A percentile compares a stretch with the other conserved stretches of the same genome.
Evolutionary conservation across 1,140 invertebrate genomes (phyloP).

Genomic region (Formica selysi): DNA sequence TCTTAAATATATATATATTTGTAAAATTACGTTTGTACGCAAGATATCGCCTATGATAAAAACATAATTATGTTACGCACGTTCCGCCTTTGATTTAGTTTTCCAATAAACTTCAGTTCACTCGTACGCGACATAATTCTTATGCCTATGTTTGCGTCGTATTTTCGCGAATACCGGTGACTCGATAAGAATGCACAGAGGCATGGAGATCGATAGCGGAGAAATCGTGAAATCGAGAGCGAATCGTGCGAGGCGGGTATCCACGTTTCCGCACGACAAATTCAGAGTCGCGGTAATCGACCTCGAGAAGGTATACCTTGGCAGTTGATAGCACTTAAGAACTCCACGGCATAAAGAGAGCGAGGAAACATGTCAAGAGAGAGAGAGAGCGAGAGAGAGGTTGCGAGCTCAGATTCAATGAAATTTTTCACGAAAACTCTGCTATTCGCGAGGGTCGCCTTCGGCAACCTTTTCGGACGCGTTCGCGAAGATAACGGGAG

Average conservation of each 20-base stretch:
- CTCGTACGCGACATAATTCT: background rate
- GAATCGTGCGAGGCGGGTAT: constrained; percentile 20
- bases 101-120: constrained; percentile 6
- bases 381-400: background rate
- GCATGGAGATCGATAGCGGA: constrained; percentile 50
- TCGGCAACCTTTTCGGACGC: background rate
- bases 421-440: constrained; percentile 54
- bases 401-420: constrained; percentile 37
- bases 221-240: constrained; percentile 54
- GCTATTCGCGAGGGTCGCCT: constrained; percentile 19
- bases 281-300: constrained; percentile 63
- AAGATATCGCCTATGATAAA: background rate
- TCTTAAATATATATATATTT: background rate
- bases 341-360: background rate
- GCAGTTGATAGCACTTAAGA: constrained; percentile 16
- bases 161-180: constrained; percentile 44
- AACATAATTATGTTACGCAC: background rate
- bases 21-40: background rate
- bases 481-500: constrained; percentile 32
- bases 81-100: background rate
- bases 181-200: constrained; percentile 35
- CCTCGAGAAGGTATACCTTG: constrained; percentile 39
- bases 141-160: constrained; percentile 19
- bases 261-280: constrained; percentile 65
- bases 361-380: background rate